Conservation (phyloP, 2,797 vertebrate species). For the Syngnathus rostellatus region DNA sequence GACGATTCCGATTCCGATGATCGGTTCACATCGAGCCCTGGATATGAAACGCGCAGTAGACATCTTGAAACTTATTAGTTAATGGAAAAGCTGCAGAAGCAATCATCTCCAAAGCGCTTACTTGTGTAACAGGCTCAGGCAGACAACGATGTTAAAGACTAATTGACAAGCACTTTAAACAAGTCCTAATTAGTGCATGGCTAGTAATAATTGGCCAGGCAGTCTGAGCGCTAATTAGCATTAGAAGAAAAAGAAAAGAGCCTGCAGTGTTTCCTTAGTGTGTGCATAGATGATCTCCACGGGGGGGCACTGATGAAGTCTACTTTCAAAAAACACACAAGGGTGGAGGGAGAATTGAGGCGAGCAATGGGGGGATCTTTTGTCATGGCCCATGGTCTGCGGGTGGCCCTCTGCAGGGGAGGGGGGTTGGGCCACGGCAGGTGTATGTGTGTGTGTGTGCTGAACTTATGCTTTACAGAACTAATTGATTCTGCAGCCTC, state of each 20-base stretch:
- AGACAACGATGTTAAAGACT: slow-evolving; percentile 73
- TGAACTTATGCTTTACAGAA: slow-evolving; percentile 34
- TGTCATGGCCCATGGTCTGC: slow-evolving; percentile 76
- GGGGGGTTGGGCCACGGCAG: slow-evolving; percentile 17
- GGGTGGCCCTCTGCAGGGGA: slow-evolving; percentile 70
- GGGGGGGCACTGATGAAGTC: slow-evolving; percentile 73
- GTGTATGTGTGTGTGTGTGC: slow-evolving; percentile 26
- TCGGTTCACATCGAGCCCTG: no score
- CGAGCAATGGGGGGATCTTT: slow-evolving; percentile 64
- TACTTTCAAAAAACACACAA: slow-evolving; percentile 65
- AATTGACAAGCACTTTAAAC: slow-evolving; percentile 82
- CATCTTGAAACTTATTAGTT: not conserved
- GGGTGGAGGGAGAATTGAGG: slow-evolving; percentile 20
- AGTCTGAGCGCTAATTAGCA: slow-evolving; percentile 78
- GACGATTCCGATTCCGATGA: no score
- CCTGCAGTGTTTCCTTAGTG: slow-evolving; percentile 21
- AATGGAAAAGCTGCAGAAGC: not conserved
- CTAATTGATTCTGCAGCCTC: slow-evolving; percentile 55
- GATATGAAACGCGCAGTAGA: not conserved
- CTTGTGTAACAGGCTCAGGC: slow-evolving; percentile 37
- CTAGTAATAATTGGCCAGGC: slow-evolving; percentile 78
- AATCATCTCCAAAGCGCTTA: slow-evolving; percentile 32
- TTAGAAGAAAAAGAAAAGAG: slow-evolving; percentile 31
- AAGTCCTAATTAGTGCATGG: slow-evolving; percentile 83
- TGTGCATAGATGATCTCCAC: slow-evolving; percentile 72